Conservation (phyloP, 2,888 invertebrate genomes). For the Lasioglossum villosulum region DNA sequence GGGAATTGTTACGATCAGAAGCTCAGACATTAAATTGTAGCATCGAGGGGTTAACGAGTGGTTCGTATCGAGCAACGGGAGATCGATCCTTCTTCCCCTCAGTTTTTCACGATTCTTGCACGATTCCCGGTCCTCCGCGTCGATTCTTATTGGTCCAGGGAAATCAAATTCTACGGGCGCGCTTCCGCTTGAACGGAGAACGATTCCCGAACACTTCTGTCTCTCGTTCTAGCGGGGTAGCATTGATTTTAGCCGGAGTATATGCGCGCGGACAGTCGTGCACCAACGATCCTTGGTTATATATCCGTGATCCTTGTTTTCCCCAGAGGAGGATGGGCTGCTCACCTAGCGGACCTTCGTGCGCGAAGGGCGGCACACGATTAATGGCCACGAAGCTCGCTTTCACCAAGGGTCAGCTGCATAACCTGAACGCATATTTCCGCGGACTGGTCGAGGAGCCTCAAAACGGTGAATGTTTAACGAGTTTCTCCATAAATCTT, state of each 20-base stretch:
- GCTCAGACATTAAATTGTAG: not conserved
- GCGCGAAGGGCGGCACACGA: constrained; percentile 82
- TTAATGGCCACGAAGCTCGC: constrained; percentile 85
- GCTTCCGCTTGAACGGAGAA: not conserved
- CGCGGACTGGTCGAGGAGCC: constrained; percentile 58
- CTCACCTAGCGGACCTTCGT: constrained; percentile 71
- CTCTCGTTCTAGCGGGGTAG: not conserved
- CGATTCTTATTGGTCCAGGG: constrained; percentile 11
- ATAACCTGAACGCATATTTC: constrained; percentile 85
- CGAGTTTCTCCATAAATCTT: constrained; percentile 33
- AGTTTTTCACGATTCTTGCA: constrained; percentile 38
- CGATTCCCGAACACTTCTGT: not conserved
- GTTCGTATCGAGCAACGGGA: constrained; percentile 20
- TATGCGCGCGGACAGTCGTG: not conserved
- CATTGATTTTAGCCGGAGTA: not conserved
- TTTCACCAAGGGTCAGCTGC: constrained; percentile 85
- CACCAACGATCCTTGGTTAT: constrained; percentile 9
- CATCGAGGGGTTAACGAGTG: constrained; percentile 15
- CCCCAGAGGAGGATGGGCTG: constrained; percentile 75
- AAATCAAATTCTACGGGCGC: constrained; percentile 18
- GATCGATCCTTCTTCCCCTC: constrained; percentile 26
- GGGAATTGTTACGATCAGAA: not conserved
- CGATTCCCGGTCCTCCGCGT: not conserved
- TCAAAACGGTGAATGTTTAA: constrained; percentile 54
- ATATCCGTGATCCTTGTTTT: not conserved